Evolutionary conservation across 1,140 invertebrate genomes (phyloP).

Genomic region (Ostrea denselamellosa): DNA sequence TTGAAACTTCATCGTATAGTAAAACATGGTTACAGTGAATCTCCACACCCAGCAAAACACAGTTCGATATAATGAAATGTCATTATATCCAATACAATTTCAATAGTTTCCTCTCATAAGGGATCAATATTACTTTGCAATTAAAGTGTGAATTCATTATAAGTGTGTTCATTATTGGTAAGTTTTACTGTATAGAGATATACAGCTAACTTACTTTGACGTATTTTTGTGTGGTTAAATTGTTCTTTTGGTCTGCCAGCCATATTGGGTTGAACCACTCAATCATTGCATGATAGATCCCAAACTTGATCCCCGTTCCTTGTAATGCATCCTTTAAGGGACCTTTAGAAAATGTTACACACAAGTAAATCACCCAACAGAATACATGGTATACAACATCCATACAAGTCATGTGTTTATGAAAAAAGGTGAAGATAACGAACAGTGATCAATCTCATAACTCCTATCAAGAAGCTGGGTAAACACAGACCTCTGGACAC

Average conservation of each 20-base stretch:
- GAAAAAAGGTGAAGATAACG: too few relatives aligned
- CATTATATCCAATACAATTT: too few relatives aligned
- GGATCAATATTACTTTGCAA: not conserved
- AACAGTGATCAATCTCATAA: too few relatives aligned
- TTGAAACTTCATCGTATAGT: too few relatives aligned
- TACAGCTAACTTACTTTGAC: constrained; percentile 68
- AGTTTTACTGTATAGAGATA: not conserved
- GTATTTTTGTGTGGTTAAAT: constrained; percentile 85
- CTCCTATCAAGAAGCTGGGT: too few relatives aligned
- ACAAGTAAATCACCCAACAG: not conserved
- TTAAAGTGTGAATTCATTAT: not conserved
- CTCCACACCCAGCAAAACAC: too few relatives aligned
- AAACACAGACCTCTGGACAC: too few relatives aligned
- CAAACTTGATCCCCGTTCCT: constrained; percentile 82
- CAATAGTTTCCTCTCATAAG: too few relatives aligned
- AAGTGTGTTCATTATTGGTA: not conserved
- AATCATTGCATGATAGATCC: constrained; percentile 92
- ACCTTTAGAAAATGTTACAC: not conserved
- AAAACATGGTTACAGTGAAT: too few relatives aligned
- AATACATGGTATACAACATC: too few relatives aligned
- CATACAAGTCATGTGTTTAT: too few relatives aligned
- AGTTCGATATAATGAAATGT: too few relatives aligned
- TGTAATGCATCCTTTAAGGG: constrained; percentile 41
- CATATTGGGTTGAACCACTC: constrained; percentile 96
- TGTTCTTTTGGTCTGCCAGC: constrained; percentile 85